Evolutionary conservation across 1,140 invertebrate species (phyloP), one percentile per base, ranked within the genome.

Genomic region (Physella acuta): DNA sequence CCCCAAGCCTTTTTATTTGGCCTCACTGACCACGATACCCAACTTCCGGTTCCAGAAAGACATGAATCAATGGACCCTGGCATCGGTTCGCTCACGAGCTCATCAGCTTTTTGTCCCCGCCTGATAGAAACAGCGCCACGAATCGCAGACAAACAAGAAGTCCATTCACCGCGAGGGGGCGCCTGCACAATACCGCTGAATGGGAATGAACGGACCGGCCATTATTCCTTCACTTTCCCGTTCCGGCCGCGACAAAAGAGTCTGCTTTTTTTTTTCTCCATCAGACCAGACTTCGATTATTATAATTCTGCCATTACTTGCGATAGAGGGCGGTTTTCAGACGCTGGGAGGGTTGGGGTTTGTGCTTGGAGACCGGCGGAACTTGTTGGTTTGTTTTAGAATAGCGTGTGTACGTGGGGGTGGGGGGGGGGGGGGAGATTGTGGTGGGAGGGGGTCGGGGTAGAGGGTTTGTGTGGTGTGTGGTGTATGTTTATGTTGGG

Each of bases 201-300:
- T 62, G 62, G 39, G 30, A 49, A 26, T 33, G 30, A 33, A 49
- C 39, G 24, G 26, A 2, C 62, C 3, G 26, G 39, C 62, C 37
- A 64, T 64, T 64, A 51, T 64, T 64, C 28, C 62, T 37, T 52
- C 62, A 64, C 62, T 64, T 64, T 64, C 49, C 20, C 31, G 60
- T 64, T 64, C 28, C 62, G 39, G 14, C 26, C 37, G 17, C 31
- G 1, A 64, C 62, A 64, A 64, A 52, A 33, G 62, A 36, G 62
- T 62, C 36, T 52, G 62, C 62, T 20, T 44, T 8, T 44, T 64
- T 26, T 52, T 51, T 14, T 30, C 20, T 49, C 52, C 62, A 64
- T 64, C 62, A 64, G 31, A 17, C 39, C n/a, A n/a, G 62, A 39
- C 51, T 64, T 64, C 44, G 39, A 64, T 64, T 64, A 53, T 64